phyloP scores from a whole-genome alignment of 2,888 invertebrate genomes.

The Gymnoscelis rufifasciata region DNA sequence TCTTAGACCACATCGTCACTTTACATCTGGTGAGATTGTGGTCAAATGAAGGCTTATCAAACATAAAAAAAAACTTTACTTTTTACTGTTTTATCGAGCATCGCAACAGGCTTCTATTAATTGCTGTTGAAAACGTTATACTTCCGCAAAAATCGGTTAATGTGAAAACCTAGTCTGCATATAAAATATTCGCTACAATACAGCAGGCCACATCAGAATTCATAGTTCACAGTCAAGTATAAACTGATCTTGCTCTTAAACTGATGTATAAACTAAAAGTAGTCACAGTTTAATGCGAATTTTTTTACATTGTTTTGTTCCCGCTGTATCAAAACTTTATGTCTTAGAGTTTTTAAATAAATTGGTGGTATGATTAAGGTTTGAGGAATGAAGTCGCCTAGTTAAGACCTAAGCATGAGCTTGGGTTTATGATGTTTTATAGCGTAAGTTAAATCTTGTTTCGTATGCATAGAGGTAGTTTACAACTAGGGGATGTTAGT shows the following conservation, averaged over 20 bases:
- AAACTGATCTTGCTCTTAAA: constrained; percentile 31
- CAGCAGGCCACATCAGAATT: background rate
- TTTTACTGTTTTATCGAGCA: too few species aligned
- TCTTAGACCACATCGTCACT: too few species aligned
- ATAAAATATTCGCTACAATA: too few species aligned
- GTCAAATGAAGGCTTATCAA: too few species aligned
- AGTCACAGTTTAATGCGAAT: constrained; percentile 38
- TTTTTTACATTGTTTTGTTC: constrained; percentile 43
- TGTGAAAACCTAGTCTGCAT: too few species aligned
- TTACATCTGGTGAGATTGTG: too few species aligned
- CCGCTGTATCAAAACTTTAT: constrained; percentile 28
- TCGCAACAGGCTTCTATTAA: too few species aligned
- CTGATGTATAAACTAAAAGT: constrained; percentile 44
- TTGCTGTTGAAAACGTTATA: too few species aligned
- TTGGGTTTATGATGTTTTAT: constrained; percentile 12
- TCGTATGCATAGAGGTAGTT: too few species aligned
- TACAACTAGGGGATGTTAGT: too few species aligned
- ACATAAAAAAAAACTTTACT: too few species aligned
- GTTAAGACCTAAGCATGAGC: constrained; percentile 15
- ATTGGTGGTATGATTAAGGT: constrained; percentile 25
- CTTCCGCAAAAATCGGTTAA: too few species aligned
- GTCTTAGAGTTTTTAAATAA: constrained; percentile 25
- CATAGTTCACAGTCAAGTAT: constrained; percentile 10
- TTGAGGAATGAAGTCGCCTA: constrained; percentile 16
- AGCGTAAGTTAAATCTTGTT: constrained; percentile 8